A percentile compares a stretch with the other conserved stretches of the same genome.
Conservation (phyloP, 2,113 vertebrate genomes). For the Thymallus thymallus region DNA sequence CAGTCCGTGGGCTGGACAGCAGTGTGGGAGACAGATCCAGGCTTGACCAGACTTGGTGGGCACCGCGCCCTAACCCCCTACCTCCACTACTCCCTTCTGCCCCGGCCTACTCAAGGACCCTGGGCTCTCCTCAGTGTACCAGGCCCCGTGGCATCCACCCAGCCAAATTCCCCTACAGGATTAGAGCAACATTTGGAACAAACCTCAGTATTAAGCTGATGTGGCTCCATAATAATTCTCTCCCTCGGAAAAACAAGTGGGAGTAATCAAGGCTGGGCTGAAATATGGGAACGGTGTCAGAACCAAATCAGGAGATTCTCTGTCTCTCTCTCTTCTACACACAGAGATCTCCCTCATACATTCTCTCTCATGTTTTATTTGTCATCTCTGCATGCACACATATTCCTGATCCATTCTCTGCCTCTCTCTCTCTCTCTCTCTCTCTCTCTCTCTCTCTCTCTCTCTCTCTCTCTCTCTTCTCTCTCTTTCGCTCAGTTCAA, state of each 20-base stretch:
- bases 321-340: neutral
- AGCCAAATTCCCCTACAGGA: slow-evolving; percentile 50
- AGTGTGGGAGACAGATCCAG: slow-evolving; percentile 36
- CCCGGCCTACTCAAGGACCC: slow-evolving; percentile 47
- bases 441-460: neutral
- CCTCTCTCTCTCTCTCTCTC: too few species aligned
- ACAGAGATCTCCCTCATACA: neutral
- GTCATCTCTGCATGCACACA: too few species aligned
- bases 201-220: slow-evolving; percentile 61
- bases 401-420: neutral
- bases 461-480: neutral
- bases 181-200: slow-evolving; percentile 69
- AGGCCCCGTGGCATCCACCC: slow-evolving; percentile 38
- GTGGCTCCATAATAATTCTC: slow-evolving; percentile 48
- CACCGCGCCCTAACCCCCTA: slow-evolving; percentile 46
- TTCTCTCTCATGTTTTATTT: neutral
- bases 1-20: slow-evolving; percentile 24
- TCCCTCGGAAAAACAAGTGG: slow-evolving; percentile 31
- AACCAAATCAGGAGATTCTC: slow-evolving; percentile 13
- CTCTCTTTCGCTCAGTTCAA: too few species aligned
- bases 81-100: slow-evolving; percentile 34
- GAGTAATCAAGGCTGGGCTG: slow-evolving; percentile 27
- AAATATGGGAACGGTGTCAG: slow-evolving; percentile 14
- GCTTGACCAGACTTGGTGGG: slow-evolving; percentile 36
- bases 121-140: slow-evolving; percentile 56